These are phyloP conservation scores for Heterodera filipjevi DNA, from an alignment of 2,888 invertebrate genomes.

Conservation along the genomic window DNA sequence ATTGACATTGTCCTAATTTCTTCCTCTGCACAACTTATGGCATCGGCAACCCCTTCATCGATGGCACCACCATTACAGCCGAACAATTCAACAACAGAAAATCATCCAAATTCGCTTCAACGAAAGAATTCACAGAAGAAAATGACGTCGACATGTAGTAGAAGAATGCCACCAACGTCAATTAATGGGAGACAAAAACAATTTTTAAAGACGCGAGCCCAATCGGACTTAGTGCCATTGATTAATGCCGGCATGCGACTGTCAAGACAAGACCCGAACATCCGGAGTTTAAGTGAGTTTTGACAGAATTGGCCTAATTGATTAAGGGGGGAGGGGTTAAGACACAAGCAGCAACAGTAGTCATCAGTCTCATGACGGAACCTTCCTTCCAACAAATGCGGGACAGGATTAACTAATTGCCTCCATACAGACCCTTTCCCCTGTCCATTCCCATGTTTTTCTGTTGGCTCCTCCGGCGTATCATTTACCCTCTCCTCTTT, in stretches of 20 bases:
- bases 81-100: neutral
- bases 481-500: neutral
- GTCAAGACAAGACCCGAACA: slow-evolving; percentile 5
- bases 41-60: neutral
- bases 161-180: neutral
- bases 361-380: neutral
- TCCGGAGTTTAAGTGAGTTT: slow-evolving; percentile 16
- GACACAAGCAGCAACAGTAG: neutral
- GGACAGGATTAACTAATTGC: neutral
- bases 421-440: neutral
- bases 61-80: neutral
- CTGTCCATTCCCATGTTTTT: neutral
- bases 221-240: slow-evolving; percentile 15
- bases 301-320: neutral
- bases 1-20: no score
- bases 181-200: neutral
- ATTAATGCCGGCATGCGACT: slow-evolving; percentile 10
- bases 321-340: neutral
- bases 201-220: neutral
- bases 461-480: neutral
- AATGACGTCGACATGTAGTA: neutral
- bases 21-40: neutral
- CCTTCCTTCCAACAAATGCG: neutral
- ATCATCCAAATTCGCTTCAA: slow-evolving; percentile 8
- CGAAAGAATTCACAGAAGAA: neutral